Evolutionary conservation across 2,797 vertebrate genomes (phyloP), one percentile per base, ranked within the genome.

Genomic region (Pterois miles): DNA sequence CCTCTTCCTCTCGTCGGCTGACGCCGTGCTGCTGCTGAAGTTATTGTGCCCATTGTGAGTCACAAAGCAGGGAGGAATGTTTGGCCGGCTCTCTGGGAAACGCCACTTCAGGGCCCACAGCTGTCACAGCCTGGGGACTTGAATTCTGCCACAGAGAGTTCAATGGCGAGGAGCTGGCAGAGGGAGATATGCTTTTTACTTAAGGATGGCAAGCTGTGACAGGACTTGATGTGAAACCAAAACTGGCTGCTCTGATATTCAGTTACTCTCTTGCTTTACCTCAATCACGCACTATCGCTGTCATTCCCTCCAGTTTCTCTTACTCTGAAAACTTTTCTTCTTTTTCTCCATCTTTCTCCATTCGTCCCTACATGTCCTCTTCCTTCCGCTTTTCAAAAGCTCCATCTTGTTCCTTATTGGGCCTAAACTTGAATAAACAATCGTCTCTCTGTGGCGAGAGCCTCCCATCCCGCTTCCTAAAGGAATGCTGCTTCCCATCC

Each of bases 351-450:
- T 60, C 66, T 75, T 63, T 66, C 63, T 79, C 62, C 48, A 12
- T 3, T 38, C 38, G 20, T 68, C 71, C 59, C 52, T 23, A 54
- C 40, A 71, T 79, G 62, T 74, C 57, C 53, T 64, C 56, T 69
- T 74, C 75, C 72, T 50, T 63, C 58, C 66, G 78, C 65, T 27
- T 77, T 81, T 78, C 63, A 68, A 65, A 80, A 68, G 77, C 81
- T 74, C 59, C 5, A 18, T 93, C 94, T 92, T 94, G 75, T 91
- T 94, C 94, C 91, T 57, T 53, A 90, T 93, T 87, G 90, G 91
- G 92, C 86, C 89, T 85, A 86, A 95, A 93, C 94, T 94, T 96
- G 95, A 96, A 96, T 96, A 96, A 96, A 97, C 96, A 97, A 97
- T 96, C 86, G 82, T 81, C 84, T 92, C 95, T 97, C 96, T 98